Percentiles rank a stretch among this genome's conserved stretches.
Evolutionary conservation across 1,140 invertebrate species (phyloP).

Genomic region (Drosophila takahashii): DNA sequence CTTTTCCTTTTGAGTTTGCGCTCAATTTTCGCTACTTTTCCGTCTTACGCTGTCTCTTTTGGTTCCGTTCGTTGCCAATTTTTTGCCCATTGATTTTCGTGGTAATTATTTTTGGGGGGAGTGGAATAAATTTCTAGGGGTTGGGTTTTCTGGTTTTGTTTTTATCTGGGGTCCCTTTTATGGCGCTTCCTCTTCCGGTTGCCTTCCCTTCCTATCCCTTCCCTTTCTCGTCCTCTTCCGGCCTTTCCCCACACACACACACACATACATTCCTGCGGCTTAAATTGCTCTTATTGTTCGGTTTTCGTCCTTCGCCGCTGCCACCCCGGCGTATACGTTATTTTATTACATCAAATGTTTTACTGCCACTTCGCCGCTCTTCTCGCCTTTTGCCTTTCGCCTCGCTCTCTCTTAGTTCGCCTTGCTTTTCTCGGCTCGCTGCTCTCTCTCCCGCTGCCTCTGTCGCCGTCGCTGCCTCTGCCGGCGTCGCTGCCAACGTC

Average conservation of each 20-base stretch:
- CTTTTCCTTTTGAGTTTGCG: slow-evolving; percentile 66
- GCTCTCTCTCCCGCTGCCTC: slow-evolving; percentile 15
- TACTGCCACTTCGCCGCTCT: slow-evolving; percentile 59
- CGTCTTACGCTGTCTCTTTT: slow-evolving; percentile 64
- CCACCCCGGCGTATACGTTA: slow-evolving; percentile 78
- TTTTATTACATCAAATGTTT: slow-evolving; percentile 82
- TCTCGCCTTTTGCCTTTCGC: slow-evolving; percentile 8
- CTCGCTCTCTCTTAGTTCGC: slow-evolving; percentile 22
- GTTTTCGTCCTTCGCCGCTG: slow-evolving; percentile 20
- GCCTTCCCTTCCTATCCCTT: slow-evolving; percentile 40
- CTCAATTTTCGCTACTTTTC: slow-evolving; percentile 81
- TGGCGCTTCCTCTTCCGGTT: slow-evolving; percentile 51
- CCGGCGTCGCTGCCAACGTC: slow-evolving; percentile 20
- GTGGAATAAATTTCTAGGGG: background rate
- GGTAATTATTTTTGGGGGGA: slow-evolving; percentile 52
- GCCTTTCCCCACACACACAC: slow-evolving; percentile 40
- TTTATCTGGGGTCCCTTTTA: slow-evolving; percentile 61
- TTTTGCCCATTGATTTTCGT: slow-evolving; percentile 64
- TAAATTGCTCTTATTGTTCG: slow-evolving; percentile 80
- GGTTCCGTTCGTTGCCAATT: slow-evolving; percentile 58
- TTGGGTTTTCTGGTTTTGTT: slow-evolving; percentile 37
- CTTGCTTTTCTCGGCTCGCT: slow-evolving; percentile 21
- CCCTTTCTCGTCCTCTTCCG: slow-evolving; percentile 52
- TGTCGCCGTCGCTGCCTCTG: slow-evolving; percentile 29
- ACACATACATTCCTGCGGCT: slow-evolving; percentile 79